These are phyloP conservation scores for Grammomys dolichurus DNA, from an alignment of 2,113 vertebrate species.

Conservation along the genomic window DNA sequence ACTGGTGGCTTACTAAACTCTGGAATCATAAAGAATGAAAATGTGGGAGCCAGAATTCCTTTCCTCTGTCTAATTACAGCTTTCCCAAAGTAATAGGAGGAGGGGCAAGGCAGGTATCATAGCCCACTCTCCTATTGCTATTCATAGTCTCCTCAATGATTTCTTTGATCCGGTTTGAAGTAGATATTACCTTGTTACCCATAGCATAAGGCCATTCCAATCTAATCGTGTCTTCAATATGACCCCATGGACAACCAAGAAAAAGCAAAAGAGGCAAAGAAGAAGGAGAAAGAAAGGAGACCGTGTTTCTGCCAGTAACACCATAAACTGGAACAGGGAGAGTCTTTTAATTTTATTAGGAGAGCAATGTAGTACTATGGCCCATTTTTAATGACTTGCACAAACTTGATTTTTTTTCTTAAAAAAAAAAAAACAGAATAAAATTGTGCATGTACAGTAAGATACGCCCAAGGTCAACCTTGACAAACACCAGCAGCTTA, in stretches of 20 bases:
- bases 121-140: not conserved
- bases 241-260: not conserved
- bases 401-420: not conserved
- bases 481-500: not conserved
- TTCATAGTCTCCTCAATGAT: not conserved
- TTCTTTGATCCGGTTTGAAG: not conserved
- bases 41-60: not conserved
- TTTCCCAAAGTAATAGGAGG: conserved; percentile 23
- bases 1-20: not conserved
- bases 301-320: not conserved
- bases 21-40: not conserved
- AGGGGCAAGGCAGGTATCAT: too few relatives aligned
- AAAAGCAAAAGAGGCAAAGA: not conserved
- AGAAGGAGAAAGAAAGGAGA: not conserved
- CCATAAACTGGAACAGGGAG: not conserved
- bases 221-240: not conserved
- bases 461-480: not conserved
- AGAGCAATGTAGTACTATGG: not conserved
- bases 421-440: not conserved
- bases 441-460: not conserved
- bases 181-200: not conserved
- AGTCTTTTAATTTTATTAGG: conserved; percentile 14
- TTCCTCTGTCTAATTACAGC: conserved; percentile 5
- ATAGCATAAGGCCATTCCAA: not conserved
- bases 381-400: not conserved